phyloP scores from a whole-genome alignment of 2,113 vertebrate genomes.

The Plectropomus leopardus region DNA sequence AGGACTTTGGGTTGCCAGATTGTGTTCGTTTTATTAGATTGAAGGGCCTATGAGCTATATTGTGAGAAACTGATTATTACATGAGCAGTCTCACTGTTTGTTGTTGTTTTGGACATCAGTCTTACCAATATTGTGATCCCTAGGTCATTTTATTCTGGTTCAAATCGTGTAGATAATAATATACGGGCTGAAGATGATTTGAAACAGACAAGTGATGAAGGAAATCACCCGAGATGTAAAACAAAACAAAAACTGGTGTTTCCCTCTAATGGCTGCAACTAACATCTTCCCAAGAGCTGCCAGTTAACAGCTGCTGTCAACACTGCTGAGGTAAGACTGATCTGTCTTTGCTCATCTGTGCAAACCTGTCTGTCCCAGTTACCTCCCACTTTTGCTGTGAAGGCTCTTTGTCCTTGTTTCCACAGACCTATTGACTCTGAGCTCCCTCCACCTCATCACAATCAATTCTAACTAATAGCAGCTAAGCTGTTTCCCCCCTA shows the following conservation, averaged over 20 bases:
- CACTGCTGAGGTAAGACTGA: constrained; percentile 80
- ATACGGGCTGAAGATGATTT: neutral
- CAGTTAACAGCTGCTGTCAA: constrained; percentile 74
- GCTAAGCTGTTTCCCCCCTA: constrained; percentile 18
- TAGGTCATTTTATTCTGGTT: neutral
- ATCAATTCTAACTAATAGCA: constrained; percentile 23
- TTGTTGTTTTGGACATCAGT: neutral
- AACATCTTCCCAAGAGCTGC: constrained; percentile 74
- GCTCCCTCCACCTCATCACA: constrained; percentile 32
- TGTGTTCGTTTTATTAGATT: neutral
- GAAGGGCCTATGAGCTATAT: neutral
- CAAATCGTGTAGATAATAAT: neutral
- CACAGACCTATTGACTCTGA: constrained; percentile 63
- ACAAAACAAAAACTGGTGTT: constrained; percentile 23
- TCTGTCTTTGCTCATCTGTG: constrained; percentile 69
- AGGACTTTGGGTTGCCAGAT: too few species aligned
- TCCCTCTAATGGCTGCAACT: constrained; percentile 71
- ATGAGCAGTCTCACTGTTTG: neutral
- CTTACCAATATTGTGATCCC: neutral
- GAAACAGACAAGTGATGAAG: constrained; percentile 6
- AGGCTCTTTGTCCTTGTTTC: constrained; percentile 79
- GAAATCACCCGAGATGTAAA: constrained; percentile 1
- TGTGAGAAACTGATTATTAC: neutral
- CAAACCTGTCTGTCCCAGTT: constrained; percentile 57
- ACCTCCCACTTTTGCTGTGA: constrained; percentile 38